phyloP scores from a whole-genome alignment of 2,113 vertebrate genomes.

The Monopterus albus region DNA sequence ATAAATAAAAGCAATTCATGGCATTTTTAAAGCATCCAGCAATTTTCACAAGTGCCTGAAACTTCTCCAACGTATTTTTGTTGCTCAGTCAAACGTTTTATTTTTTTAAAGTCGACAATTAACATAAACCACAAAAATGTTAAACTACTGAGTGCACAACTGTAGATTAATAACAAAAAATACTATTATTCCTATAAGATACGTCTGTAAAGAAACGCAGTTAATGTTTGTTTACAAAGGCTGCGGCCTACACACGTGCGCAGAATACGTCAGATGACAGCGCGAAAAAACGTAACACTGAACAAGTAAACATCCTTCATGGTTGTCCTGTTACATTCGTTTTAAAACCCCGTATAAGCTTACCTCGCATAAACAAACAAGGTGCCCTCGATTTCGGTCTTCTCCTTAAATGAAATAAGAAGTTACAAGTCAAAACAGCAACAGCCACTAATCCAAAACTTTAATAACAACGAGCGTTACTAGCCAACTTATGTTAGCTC shows the following conservation, averaged over 20 bases:
- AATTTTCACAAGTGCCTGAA: neutral
- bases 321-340: neutral
- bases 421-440: neutral
- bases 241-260: constrained; percentile 47
- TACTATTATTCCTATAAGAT: no score
- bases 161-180: no score
- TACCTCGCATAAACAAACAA: constrained; percentile 97
- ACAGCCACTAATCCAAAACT: neutral
- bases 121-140: no score
- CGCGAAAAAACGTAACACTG: neutral
- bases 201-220: neutral
- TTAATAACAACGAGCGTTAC: neutral
- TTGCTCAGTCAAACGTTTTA: no score
- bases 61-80: neutral
- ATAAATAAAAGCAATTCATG: no score
- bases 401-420: constrained; percentile 86
- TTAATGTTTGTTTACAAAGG: constrained; percentile 58
- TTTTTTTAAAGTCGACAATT: no score
- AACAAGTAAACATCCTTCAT: constrained; percentile 7
- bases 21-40: neutral
- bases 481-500: neutral
- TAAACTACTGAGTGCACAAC: no score
- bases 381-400: constrained; percentile 97
- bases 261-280: constrained; percentile 29
- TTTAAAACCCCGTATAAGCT: constrained; percentile 34